These are phyloP conservation scores for Drosophila bifasciata DNA, from an alignment of 1,140 invertebrate species.

Conservation along the genomic window DNA sequence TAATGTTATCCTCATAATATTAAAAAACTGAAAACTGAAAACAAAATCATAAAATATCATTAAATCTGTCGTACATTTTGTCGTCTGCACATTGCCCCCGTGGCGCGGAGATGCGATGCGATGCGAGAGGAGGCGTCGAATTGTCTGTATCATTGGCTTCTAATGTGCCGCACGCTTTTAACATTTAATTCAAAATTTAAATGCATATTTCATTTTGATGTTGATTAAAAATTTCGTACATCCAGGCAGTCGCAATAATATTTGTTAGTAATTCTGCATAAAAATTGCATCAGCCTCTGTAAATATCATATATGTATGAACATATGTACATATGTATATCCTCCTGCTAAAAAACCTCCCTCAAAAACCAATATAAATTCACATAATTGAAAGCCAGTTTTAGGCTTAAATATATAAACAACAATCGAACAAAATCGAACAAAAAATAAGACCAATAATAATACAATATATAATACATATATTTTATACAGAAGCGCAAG, in stretches of 20 bases:
- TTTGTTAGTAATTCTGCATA: constrained; percentile 78
- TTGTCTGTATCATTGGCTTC: constrained; percentile 23
- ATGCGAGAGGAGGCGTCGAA: too few relatives aligned
- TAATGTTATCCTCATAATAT: neutral
- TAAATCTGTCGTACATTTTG: constrained; percentile 34
- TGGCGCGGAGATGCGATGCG: constrained; percentile 1
- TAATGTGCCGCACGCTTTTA: constrained; percentile 65
- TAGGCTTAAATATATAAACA: constrained; percentile 44
- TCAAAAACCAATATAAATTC: constrained; percentile 35
- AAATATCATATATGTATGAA: too few relatives aligned
- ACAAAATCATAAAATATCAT: constrained; percentile 46
- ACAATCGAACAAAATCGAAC: constrained; percentile 43
- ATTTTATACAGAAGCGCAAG: constrained; percentile 75
- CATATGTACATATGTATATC: constrained; percentile 31
- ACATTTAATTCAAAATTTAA: constrained; percentile 78
- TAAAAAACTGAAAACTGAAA: constrained; percentile 11
- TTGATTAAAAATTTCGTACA: constrained; percentile 58
- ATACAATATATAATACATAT: neutral
- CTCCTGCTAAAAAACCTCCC: constrained; percentile 7
- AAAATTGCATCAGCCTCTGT: constrained; percentile 73
- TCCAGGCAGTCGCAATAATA: constrained; percentile 32
- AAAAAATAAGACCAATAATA: constrained; percentile 55
- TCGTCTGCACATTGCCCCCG: constrained; percentile 62
- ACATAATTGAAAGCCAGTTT: constrained; percentile 77
- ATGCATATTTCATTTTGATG: constrained; percentile 62